phyloP scores from a whole-genome alignment of 1,140 invertebrate genomes.

The Aphis craccivora region DNA sequence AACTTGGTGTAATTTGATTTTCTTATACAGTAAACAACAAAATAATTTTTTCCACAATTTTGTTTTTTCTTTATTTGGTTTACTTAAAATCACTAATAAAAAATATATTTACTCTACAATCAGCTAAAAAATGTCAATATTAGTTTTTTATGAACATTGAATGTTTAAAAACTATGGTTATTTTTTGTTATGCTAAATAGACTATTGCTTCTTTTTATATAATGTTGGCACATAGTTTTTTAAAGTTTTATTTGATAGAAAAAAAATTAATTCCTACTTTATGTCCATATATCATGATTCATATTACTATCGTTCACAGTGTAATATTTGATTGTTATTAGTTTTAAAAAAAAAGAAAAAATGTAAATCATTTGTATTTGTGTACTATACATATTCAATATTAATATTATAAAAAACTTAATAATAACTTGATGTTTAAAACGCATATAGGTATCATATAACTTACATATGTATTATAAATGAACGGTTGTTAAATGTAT shows the following conservation, averaged over 20 bases:
- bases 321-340: neutral
- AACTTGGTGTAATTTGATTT: neutral
- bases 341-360: neutral
- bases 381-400: neutral
- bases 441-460: too few species aligned
- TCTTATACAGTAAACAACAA: neutral
- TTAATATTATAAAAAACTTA: neutral
- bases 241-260: neutral
- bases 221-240: neutral
- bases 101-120: neutral
- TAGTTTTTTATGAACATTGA: neutral
- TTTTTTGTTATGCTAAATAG: constrained; percentile 32
- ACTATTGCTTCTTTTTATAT: neutral
- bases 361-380: neutral
- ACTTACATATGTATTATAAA: too few species aligned
- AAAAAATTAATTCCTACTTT: neutral
- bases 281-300: neutral
- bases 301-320: neutral
- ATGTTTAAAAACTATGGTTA: neutral
- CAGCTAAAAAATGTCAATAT: constrained; percentile 2
- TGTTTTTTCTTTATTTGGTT: neutral
- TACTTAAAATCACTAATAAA: neutral
- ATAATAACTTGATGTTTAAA: neutral
- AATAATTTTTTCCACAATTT: neutral
- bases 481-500: neutral